Evolutionary conservation across 1,140 invertebrate species (phyloP), one percentile per base, ranked within the genome.

Genomic region (Achatina immaculata): DNA sequence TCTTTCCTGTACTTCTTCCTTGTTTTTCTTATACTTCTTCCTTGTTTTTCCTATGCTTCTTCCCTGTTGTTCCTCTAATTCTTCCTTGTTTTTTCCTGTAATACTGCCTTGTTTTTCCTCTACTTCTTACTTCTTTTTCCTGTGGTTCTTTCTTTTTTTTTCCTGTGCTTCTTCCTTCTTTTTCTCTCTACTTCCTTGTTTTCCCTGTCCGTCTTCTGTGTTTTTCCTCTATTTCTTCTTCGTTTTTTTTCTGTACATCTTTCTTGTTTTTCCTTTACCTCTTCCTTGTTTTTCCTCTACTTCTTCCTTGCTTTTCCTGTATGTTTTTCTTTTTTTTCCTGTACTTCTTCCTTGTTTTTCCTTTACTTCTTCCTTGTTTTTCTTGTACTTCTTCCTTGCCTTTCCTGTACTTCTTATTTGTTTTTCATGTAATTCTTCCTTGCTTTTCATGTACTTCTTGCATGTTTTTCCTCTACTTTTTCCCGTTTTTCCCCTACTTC

Each of bases 401-500:
- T 19, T 11, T 48, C 7, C 45, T 75, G 11, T 72, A 38, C 38
- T 55, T 31, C 43, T 78, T 65, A 19, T 36, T 19, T 62, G 36
- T 40, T 36, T 19, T 19, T 11, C 45, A 7, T 48, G 7, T 48
- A 48, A 11, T 48, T 48, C 45, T 48, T 48, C 7, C 45, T 11
- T 48, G 45, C 19, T 48, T 19, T 19, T 48, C 7, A 7, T 48
- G 7, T 48, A 48, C 45, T 48, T 48, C 45, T 48, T 48, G 45
- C 45, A 48, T 66, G 62, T 66, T 66, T 66, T 28, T 66, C 62
- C n/a, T 31, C 62, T 24, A 28, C 14, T 72, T 42, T 72, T 72
- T 31, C 55, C 36, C 73, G 24, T 36, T n/a, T 80, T 68, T 45
- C 72, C 16, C 2, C 43, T 21, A 16, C 34, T 62, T 28, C 16